Percentiles rank a stretch among this genome's conserved stretches.
phyloP scores from a whole-genome alignment of 2,797 vertebrate genomes.

The Selene dorsalis region DNA sequence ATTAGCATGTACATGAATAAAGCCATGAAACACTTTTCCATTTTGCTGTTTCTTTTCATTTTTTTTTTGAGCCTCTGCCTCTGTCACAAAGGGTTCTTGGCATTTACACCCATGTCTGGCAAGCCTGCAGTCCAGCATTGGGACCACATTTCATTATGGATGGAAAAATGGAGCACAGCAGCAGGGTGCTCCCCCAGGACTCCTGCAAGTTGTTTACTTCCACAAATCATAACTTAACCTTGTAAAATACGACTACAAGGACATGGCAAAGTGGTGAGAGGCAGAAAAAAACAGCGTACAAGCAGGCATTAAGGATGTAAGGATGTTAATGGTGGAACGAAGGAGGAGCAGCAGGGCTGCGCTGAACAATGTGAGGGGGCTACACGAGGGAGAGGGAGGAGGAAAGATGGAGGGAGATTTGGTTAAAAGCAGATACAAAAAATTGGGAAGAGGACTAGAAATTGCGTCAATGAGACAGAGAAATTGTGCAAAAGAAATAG shows the following conservation, averaged over 20 bases:
- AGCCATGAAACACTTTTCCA: not conserved
- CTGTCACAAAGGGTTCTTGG: conserved; percentile 39
- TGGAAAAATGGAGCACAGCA: conserved; percentile 21
- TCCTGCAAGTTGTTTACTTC: conserved; percentile 53
- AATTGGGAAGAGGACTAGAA: not conserved
- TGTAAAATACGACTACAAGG: conserved; percentile 43
- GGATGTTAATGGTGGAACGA: conserved; percentile 7
- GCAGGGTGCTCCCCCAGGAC: conserved; percentile 31
- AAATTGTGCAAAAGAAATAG: conserved; percentile 17
- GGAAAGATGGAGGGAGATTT: not conserved
- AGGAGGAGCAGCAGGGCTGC: not conserved
- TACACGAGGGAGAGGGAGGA: not conserved
- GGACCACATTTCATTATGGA: conserved; percentile 41
- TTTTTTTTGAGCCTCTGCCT: conserved; percentile 21
- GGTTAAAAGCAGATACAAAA: conserved; percentile 4
- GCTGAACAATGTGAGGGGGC: not conserved
- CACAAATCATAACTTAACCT: conserved; percentile 59
- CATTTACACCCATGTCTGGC: conserved; percentile 39
- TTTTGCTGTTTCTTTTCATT: conserved; percentile 12
- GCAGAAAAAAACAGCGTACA: not conserved
- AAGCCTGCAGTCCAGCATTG: conserved; percentile 1
- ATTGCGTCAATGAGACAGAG: conserved; percentile 26
- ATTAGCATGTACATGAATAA: conserved; percentile 8
- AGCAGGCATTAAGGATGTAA: conserved; percentile 12
- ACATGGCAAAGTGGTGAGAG: conserved; percentile 13